Evolutionary conservation across 2,113 vertebrate species (phyloP).

Genomic region (Crotalus horridus): DNA sequence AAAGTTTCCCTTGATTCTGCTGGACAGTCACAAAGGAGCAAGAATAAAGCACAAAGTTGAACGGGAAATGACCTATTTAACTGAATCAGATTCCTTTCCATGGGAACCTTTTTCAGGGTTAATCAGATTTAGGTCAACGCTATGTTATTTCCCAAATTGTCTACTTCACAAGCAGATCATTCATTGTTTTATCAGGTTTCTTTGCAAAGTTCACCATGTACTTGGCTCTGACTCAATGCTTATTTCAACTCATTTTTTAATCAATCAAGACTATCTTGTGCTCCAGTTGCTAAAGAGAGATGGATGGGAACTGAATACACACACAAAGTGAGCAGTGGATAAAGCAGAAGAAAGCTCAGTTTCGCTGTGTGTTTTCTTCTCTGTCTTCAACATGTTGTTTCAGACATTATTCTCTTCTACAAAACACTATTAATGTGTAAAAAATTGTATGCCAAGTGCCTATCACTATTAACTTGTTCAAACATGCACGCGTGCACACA

Average conservation of each 20-base stretch:
- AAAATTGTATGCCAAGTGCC: neutral
- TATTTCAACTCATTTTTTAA: neutral
- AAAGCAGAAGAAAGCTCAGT: neutral
- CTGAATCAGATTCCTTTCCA: neutral
- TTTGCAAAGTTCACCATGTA: neutral
- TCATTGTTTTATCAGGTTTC: neutral
- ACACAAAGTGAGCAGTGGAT: neutral
- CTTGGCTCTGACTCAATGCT: neutral
- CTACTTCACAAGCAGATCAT: neutral
- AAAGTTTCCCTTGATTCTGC: neutral
- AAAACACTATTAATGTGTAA: neutral
- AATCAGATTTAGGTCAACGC: neutral
- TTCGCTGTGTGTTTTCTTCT: neutral
- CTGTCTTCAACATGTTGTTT: neutral
- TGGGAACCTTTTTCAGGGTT: neutral
- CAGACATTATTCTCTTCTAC: neutral
- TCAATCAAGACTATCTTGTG: neutral
- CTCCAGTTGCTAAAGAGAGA: neutral
- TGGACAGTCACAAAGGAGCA: neutral
- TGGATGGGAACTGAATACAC: neutral
- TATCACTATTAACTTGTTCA: neutral
- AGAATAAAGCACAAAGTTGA: neutral
- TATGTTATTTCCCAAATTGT: conserved; percentile 7
- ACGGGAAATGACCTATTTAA: neutral
- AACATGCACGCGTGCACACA: too few species aligned